Evolutionary conservation across 1,140 invertebrate species (phyloP).

Genomic region (Sesamia nonagrioides): DNA sequence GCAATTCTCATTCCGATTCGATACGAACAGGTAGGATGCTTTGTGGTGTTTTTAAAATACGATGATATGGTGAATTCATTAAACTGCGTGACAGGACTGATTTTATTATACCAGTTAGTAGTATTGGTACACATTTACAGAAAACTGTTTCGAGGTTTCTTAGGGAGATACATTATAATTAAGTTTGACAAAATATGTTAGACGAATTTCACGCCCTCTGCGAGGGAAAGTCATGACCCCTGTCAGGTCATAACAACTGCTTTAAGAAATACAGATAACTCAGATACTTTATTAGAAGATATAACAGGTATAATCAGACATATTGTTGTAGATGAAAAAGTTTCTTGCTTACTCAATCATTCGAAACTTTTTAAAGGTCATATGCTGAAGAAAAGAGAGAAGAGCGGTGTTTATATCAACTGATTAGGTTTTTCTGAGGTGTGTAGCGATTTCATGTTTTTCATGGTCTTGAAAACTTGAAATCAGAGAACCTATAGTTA

Average conservation of each 20-base stretch:
- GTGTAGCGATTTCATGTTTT: slow-evolving; percentile 24
- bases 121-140: slow-evolving; percentile 25
- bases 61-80: slow-evolving; percentile 20
- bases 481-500: too few relatives aligned
- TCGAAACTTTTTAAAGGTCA: slow-evolving; percentile 13
- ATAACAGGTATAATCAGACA: slow-evolving; percentile 23
- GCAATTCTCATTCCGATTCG: slow-evolving; percentile 75
- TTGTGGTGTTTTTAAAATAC: neutral
- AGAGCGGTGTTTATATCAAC: slow-evolving; percentile 4
- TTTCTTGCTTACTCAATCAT: slow-evolving; percentile 15
- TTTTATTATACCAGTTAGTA: neutral
- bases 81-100: slow-evolving; percentile 12
- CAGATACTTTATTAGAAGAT: slow-evolving; percentile 13
- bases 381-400: neutral
- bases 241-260: slow-evolving; percentile 28
- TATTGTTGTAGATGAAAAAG: slow-evolving; percentile 24
- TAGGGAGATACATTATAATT: slow-evolving; percentile 46
- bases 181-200: slow-evolving; percentile 47
- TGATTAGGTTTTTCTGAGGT: slow-evolving; percentile 20
- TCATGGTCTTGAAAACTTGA: slow-evolving; percentile 19
- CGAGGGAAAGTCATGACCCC: slow-evolving; percentile 41
- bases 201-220: slow-evolving; percentile 43
- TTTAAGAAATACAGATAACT: slow-evolving; percentile 34
- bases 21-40: slow-evolving; percentile 39
- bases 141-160: slow-evolving; percentile 43